Base-by-base conservation (phyloP, 2,888 invertebrate species). In the Margaritifera margaritifera region DNA sequence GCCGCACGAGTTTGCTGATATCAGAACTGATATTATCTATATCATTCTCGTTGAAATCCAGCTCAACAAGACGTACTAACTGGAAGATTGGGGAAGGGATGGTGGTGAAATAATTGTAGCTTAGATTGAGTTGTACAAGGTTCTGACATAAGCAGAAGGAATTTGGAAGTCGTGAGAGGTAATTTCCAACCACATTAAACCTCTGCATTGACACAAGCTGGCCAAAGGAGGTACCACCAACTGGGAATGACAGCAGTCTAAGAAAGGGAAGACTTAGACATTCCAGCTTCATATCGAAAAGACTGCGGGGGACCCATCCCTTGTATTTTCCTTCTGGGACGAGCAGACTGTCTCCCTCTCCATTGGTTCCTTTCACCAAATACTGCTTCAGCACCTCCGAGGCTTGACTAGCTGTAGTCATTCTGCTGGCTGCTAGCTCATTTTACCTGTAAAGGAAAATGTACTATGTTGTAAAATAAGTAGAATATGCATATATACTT, bases 321-420 rank as follows among this genome's bases (percentile, higher is more conserved):
- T 82, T 82, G 73, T 79, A 86, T 1, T 81, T 77, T 11, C 86
- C 86, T 59, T 84, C 85, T 4, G 84, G 83, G 4, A 86, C 81
- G n/a, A 63, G n/a, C 31, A 84, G 75, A 2, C 68, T 65, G 31
- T 71, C 71, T 5, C 73, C 62, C 24, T 68, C 64, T 4, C 80
- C 83, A 54, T 82, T 78, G 0, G 69, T 73, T 53, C 77, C 76
- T 20, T 61, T 72, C 25, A 71, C 67, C 50, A 86, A 65, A 66
- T 81, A 84, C 75, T 82, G 80, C 55, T 71, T 79, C 54, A 86
- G 67, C 2, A 75, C 73, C 55, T 86, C 86, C 11, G 80, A 75
- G 22, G 80, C 80, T 60, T 82, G 81, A 61, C 82, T 83, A n/a
- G 60, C 53, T 42, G 68, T 55, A 25, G 68, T 66, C 69, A 66